These are phyloP conservation scores for Brachyptera putata DNA, from an alignment of 2,888 invertebrate species.

Conservation along the genomic window DNA sequence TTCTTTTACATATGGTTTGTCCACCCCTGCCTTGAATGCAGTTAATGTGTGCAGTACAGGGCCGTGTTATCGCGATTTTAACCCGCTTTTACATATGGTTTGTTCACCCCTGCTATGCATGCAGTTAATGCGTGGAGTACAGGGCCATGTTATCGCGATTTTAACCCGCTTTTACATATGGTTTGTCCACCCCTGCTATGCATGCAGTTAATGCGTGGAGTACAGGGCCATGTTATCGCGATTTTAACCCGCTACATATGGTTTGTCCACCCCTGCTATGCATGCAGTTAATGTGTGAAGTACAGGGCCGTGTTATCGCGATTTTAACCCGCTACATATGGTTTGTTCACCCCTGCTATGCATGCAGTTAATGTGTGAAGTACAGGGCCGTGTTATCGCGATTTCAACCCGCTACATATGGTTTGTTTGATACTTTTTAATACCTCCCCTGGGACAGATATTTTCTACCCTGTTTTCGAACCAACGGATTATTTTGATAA, in stretches of 20 bases:
- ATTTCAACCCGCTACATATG: constrained; percentile 45
- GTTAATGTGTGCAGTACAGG: too few relatives aligned
- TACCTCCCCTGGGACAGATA: constrained; percentile 31
- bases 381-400: too few relatives aligned
- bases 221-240: constrained; percentile 44
- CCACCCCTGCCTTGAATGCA: constrained; percentile 7
- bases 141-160: constrained; percentile 48
- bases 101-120: constrained; percentile 5
- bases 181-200: constrained; percentile 2
- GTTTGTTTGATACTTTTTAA: constrained; percentile 30
- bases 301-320: constrained; percentile 44
- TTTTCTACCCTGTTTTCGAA: constrained; percentile 25
- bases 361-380: too few relatives aligned
- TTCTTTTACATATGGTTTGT: constrained; percentile 40
- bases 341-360: too few relatives aligned
- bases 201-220: too few relatives aligned
- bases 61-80: constrained; percentile 49
- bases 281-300: too few relatives aligned
- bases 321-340: constrained; percentile 45
- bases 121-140: too few relatives aligned
- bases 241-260: constrained; percentile 45
- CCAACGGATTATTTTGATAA: constrained; percentile 16
- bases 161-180: constrained; percentile 37
- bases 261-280: constrained; percentile 2
- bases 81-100: constrained; percentile 26